Base-by-base conservation (phyloP, 2,797 vertebrate genomes). In the Tapera naevia region DNA sequence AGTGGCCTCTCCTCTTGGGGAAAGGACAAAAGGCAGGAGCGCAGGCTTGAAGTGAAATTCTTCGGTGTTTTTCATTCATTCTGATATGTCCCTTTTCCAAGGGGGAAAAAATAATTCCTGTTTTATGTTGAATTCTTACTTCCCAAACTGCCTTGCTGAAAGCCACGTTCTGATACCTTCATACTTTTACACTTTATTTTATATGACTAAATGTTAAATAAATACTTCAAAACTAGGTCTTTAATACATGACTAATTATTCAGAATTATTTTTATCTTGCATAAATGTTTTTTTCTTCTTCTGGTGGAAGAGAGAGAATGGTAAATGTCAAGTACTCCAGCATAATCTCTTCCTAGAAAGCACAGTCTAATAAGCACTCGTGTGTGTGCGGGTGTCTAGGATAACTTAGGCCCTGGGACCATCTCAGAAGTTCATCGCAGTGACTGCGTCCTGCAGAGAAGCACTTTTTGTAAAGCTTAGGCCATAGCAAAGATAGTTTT, bases 181-280 rank as follows among this genome's bases (percentile, higher is more conserved):
- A 91, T 96, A 96, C 91, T 97, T 96, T 97, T 96, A 97, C 93
- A 96, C 88, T 89, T 97, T 96, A 95, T 97, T 98, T 98, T 97
- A 95, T 97, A 97, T 96, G 96, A 96, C 94, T 98, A 97, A 95
- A 95, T 92, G 91, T 97, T 97, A 89, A 96, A 96, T 94, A 93
- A 97, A 96, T 97, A 96, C 97, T 97, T 97, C 96, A 95, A 72
- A 97, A 93, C 93, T 97, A 97, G 92, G 89, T 97, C 88, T 96
- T 97, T 96, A 97, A 94, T 97, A 97, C 78, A 85, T 81, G 86
- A 91, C 91, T 98, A 96, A 97, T 95, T 94, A 94, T 82, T 93
- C 70, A 78, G 87, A 96, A 87, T 96, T 93, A 96, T 97, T 97
- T 97, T 95, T 95, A 96, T 97, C 86, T 96, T 90, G 88, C 80